Conservation (phyloP, 2,113 vertebrate species). For the Lampris incognitus region DNA sequence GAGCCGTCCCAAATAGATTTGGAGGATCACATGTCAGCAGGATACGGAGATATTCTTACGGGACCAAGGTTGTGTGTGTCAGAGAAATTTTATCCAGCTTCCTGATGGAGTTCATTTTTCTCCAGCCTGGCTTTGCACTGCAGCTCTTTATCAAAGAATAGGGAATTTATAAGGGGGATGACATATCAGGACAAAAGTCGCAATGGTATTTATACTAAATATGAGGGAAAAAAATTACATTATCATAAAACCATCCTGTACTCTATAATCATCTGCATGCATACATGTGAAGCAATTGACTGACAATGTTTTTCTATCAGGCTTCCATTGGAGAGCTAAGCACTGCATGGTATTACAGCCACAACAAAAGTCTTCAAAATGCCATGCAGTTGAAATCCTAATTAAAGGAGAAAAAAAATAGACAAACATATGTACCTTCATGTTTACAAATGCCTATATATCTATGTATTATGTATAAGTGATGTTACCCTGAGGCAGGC, state of each 20-base stretch:
- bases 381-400: too few species aligned
- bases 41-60: conserved; percentile 83
- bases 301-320: neutral
- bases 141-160: conserved; percentile 59
- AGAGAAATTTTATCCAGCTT: conserved; percentile 85
- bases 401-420: too few species aligned
- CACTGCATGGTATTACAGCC: too few species aligned
- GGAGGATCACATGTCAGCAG: conserved; percentile 84
- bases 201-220: conserved; percentile 35
- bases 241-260: neutral
- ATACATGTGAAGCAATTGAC: neutral
- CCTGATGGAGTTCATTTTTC: conserved; percentile 83
- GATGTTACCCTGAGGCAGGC: too few species aligned
- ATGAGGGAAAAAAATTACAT: conserved; percentile 20
- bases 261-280: neutral
- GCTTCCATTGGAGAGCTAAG: too few species aligned
- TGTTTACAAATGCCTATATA: too few species aligned
- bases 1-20: conserved; percentile 81
- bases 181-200: conserved; percentile 67
- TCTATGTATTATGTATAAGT: too few species aligned
- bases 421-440: too few species aligned
- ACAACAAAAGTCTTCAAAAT: too few species aligned
- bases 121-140: conserved; percentile 51
- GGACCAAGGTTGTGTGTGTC: conserved; percentile 82
- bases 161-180: conserved; percentile 71